These are phyloP conservation scores for Saccopteryx leptura DNA, from an alignment of 2,113 vertebrate genomes.

Conservation along the genomic window DNA sequence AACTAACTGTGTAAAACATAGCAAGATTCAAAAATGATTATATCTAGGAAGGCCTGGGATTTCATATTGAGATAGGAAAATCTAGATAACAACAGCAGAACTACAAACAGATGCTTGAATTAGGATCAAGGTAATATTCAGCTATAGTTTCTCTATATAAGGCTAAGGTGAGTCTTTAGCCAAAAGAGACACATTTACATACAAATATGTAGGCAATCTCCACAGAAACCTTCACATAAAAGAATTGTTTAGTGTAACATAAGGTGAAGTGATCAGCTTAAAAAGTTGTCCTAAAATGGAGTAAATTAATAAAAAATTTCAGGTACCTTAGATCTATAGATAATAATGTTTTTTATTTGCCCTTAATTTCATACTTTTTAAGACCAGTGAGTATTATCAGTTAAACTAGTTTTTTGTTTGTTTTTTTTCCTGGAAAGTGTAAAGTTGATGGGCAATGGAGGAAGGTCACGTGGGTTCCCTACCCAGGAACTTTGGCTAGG, in stretches of 20 bases:
- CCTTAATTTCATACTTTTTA: slow-evolving; percentile 64
- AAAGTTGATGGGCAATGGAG: too few relatives aligned
- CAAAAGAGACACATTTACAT: background rate
- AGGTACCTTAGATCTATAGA: background rate
- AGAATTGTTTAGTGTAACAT: background rate
- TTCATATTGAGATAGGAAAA: background rate
- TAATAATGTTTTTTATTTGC: background rate
- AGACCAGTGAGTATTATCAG: slow-evolving; percentile 55
- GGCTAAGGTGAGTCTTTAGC: background rate
- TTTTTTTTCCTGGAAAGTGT: background rate
- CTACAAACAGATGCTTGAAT: background rate
- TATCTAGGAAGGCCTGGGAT: background rate
- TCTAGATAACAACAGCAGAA: background rate
- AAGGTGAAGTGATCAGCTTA: background rate
- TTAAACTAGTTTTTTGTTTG: background rate
- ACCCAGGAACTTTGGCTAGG: too few relatives aligned
- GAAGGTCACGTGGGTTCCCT: too few relatives aligned
- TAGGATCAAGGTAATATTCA: background rate
- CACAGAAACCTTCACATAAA: background rate
- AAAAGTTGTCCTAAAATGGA: background rate
- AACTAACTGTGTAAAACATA: background rate
- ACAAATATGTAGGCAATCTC: background rate
- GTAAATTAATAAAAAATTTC: background rate
- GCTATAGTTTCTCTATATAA: background rate
- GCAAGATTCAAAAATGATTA: background rate